Conservation (phyloP, 2,888 invertebrate species). For the Noctuana brunneofusca region DNA sequence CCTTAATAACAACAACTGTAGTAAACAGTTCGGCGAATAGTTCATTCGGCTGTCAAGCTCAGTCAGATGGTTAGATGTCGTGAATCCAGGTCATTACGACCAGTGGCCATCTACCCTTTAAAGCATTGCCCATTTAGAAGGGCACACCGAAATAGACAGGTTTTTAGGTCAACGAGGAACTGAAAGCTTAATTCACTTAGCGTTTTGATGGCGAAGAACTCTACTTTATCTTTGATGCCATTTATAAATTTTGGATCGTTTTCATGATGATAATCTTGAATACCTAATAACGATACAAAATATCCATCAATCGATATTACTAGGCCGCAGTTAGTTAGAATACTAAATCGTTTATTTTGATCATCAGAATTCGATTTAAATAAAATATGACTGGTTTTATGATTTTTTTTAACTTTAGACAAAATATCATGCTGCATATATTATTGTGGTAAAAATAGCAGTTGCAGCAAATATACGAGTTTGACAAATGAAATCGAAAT, state of each 20-base stretch:
- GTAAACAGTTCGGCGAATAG: neutral
- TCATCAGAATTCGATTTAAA: too few species aligned
- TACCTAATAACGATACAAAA: too few species aligned
- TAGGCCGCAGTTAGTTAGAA: too few species aligned
- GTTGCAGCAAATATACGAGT: too few species aligned
- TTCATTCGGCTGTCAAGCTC: conserved; percentile 4
- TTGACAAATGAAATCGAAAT: too few species aligned
- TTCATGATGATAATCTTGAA: neutral
- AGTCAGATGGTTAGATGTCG: conserved; percentile 11
- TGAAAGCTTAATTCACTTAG: conserved; percentile 24
- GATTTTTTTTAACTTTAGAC: too few species aligned
- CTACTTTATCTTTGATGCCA: neutral
- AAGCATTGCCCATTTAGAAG: conserved; percentile 30
- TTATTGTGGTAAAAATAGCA: too few species aligned
- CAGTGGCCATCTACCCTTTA: conserved; percentile 23
- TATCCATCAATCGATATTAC: neutral
- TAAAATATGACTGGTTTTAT: too few species aligned
- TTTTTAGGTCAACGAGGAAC: conserved; percentile 31
- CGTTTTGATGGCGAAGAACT: conserved; percentile 1
- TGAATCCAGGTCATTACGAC: conserved; percentile 22
- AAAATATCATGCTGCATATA: too few species aligned
- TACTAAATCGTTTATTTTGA: too few species aligned
- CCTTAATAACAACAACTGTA: neutral
- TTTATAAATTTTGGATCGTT: neutral
- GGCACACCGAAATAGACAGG: conserved; percentile 31